Evolutionary conservation across 2,113 vertebrate genomes (phyloP).

Genomic region (Colossoma macropomum): DNA sequence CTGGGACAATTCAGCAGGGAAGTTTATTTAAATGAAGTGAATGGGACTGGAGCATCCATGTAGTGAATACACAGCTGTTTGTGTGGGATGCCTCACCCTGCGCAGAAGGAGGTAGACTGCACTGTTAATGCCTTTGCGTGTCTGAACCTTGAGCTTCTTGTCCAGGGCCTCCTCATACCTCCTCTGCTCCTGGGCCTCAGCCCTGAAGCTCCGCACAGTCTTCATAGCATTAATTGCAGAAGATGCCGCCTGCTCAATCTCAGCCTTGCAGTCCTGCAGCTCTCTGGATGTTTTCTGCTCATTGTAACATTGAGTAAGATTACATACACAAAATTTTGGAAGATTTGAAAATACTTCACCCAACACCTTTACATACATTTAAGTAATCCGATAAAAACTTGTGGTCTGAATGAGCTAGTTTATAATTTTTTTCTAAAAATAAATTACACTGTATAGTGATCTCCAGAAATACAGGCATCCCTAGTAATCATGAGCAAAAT

Average conservation of each 20-base stretch:
- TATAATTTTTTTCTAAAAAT: too few relatives aligned
- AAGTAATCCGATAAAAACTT: too few relatives aligned
- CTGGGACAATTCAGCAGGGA: too few relatives aligned
- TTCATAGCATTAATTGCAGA: constrained; percentile 76
- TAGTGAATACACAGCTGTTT: background rate
- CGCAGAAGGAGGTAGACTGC: constrained; percentile 58
- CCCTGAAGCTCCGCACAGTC: constrained; percentile 82
- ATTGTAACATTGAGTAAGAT: background rate
- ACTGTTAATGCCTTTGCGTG: constrained; percentile 62
- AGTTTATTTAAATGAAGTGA: background rate
- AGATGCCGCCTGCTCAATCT: constrained; percentile 71
- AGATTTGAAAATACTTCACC: too few relatives aligned
- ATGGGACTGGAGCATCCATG: background rate
- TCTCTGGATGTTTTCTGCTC: constrained; percentile 71
- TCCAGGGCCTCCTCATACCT: constrained; percentile 75
- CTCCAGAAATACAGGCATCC: too few relatives aligned
- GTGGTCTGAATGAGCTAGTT: too few relatives aligned
- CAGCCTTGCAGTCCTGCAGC: constrained; percentile 80
- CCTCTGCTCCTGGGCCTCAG: constrained; percentile 73
- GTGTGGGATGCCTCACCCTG: constrained; percentile 72
- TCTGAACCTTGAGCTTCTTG: constrained; percentile 66
- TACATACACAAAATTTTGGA: background rate
- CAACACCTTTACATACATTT: too few relatives aligned
- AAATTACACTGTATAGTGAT: too few relatives aligned
- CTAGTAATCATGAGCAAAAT: too few relatives aligned